These are phyloP conservation scores for Brachyalestes nurse DNA, from an alignment of 2,797 vertebrate species.

Conservation along the genomic window DNA sequence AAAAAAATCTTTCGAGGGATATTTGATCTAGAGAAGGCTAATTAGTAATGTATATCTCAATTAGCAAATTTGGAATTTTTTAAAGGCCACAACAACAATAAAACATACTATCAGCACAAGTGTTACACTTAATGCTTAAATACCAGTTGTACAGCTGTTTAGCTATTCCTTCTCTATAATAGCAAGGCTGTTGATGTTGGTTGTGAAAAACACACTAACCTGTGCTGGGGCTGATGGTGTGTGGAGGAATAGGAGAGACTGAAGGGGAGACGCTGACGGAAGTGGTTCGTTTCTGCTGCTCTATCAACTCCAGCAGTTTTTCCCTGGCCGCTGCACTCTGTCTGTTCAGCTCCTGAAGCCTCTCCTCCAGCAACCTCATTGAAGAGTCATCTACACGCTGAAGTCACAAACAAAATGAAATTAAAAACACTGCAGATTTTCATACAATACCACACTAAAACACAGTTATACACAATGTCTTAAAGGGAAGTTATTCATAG, in stretches of 20 bases:
- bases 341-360: slow-evolving; percentile 88
- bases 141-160: not conserved
- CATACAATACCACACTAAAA: not conserved
- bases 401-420: not conserved
- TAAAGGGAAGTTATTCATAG: not conserved
- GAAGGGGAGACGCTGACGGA: slow-evolving; percentile 65
- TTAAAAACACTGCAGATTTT: not conserved
- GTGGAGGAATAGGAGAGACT: slow-evolving; percentile 68
- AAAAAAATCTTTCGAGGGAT: too few species aligned
- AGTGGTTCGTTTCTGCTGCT: slow-evolving; percentile 83
- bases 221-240: slow-evolving; percentile 61
- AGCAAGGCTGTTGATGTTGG: not conserved
- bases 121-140: not conserved
- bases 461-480: not conserved
- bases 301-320: slow-evolving; percentile 88
- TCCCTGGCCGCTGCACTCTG: slow-evolving; percentile 86
- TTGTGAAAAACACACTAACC: slow-evolving; percentile 43
- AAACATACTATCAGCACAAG: not conserved
- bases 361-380: slow-evolving; percentile 80
- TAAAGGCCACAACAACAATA: too few species aligned
- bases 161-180: not conserved
- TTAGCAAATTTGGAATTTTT: too few species aligned
- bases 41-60: too few species aligned
- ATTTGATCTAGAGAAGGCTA: too few species aligned
- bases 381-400: slow-evolving; percentile 59